These are phyloP conservation scores for Epicauta chinensis DNA, from an alignment of 1,140 invertebrate genomes.

Conservation along the genomic window DNA sequence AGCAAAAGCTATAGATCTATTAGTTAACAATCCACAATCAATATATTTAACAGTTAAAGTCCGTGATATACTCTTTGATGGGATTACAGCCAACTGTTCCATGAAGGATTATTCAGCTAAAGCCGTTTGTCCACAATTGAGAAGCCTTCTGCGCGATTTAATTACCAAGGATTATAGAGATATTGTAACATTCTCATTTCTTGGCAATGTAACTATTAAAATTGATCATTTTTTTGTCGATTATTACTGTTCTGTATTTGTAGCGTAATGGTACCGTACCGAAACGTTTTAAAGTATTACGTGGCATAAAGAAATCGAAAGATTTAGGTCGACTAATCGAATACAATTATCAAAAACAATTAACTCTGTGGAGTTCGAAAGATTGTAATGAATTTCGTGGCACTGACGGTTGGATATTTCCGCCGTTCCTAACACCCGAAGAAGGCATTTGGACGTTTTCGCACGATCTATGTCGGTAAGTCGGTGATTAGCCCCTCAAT, in stretches of 20 bases:
- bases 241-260: too few relatives aligned
- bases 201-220: slow-evolving; percentile 50
- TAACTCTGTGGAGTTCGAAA: slow-evolving; percentile 53
- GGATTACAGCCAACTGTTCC: slow-evolving; percentile 59
- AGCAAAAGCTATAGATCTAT: slow-evolving; percentile 47
- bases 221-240: neutral
- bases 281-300: slow-evolving; percentile 59
- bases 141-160: slow-evolving; percentile 51
- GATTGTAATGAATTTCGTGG: slow-evolving; percentile 64
- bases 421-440: slow-evolving; percentile 52
- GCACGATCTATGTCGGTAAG: slow-evolving; percentile 58
- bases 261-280: slow-evolving; percentile 48
- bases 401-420: slow-evolving; percentile 71
- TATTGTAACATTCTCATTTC: slow-evolving; percentile 57
- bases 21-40: slow-evolving; percentile 55
- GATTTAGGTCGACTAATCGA: slow-evolving; percentile 54
- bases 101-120: slow-evolving; percentile 60
- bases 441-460: slow-evolving; percentile 56
- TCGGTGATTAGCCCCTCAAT: too few relatives aligned
- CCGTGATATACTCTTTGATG: slow-evolving; percentile 61
- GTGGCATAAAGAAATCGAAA: slow-evolving; percentile 32
- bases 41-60: slow-evolving; percentile 54
- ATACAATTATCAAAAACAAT: slow-evolving; percentile 51
- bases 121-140: slow-evolving; percentile 57
- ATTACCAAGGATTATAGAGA: slow-evolving; percentile 46